phyloP scores from a whole-genome alignment of 2,888 invertebrate species.

The Unio pictorum region DNA sequence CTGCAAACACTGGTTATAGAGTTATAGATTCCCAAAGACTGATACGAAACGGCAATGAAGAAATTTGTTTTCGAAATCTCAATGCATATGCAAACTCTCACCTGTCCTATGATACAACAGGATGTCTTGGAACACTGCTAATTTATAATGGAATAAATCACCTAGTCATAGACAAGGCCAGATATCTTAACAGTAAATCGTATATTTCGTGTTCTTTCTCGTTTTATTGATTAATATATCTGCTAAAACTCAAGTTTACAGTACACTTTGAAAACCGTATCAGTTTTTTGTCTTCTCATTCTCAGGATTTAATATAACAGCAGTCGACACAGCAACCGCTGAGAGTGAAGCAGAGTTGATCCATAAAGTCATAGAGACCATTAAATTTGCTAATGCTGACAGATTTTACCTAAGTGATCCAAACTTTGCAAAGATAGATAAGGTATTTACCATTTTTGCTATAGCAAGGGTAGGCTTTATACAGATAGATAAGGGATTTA shows the following conservation, averaged over 20 bases:
- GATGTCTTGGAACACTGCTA: too few species aligned
- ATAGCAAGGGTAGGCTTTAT: not conserved
- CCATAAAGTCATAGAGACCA: constrained; percentile 88
- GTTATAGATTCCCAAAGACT: too few species aligned
- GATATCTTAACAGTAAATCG: not conserved
- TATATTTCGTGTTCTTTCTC: not conserved
- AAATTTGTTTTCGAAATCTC: too few species aligned
- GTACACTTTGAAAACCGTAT: not conserved
- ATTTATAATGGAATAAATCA: too few species aligned
- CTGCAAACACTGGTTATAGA: too few species aligned
- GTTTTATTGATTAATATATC: constrained; percentile 1
- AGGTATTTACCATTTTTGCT: not conserved
- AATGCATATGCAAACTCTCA: too few species aligned
- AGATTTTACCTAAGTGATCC: constrained; percentile 47
- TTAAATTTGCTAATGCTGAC: constrained; percentile 91
- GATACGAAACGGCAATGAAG: too few species aligned
- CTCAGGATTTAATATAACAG: constrained; percentile 32
- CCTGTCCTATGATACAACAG: too few species aligned
- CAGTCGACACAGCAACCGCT: constrained; percentile 12
- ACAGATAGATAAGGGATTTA: not conserved
- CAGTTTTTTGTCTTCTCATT: not conserved
- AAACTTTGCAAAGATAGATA: constrained; percentile 22
- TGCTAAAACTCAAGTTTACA: not conserved
- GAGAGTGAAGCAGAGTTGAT: constrained; percentile 74
- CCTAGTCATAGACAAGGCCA: too few species aligned